These are phyloP conservation scores for Salpingus planirostris DNA, from an alignment of 2,888 invertebrate genomes.

Conservation along the genomic window DNA sequence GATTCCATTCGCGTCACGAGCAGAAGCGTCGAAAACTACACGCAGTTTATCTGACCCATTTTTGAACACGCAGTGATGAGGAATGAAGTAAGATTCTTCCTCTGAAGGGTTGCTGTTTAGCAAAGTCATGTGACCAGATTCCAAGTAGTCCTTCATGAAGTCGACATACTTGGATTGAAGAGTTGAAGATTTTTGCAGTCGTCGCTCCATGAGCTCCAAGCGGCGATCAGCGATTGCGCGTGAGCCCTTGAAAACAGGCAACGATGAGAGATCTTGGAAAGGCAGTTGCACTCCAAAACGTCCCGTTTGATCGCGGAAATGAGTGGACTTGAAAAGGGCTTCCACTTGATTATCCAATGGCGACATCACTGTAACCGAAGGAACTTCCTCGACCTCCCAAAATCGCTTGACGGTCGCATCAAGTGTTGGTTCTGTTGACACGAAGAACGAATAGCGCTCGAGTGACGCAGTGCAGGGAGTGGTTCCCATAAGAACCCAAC, in stretches of 20 bases:
- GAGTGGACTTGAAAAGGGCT: neutral
- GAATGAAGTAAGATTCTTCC: conserved; percentile 7
- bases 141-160: conserved; percentile 11
- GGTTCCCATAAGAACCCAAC: neutral
- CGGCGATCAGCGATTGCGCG: neutral
- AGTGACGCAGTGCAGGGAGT: neutral
- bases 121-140: conserved; percentile 7
- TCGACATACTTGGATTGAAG: conserved; percentile 1
- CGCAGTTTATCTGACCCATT: conserved; percentile 5
- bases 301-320: neutral
- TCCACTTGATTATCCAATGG: neutral
- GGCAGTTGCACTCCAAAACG: conserved; percentile 2
- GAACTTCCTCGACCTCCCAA: conserved; percentile 1
- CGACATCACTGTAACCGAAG: neutral
- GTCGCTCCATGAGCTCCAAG: neutral
- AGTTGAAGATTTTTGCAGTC: neutral
- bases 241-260: neutral
- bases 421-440: neutral
- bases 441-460: neutral
- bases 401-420: neutral
- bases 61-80: conserved; percentile 10
- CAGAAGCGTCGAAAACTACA: conserved; percentile 9
- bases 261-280: neutral
- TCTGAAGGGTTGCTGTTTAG: neutral
- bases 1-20: neutral